Evolutionary conservation across 2,888 invertebrate genomes (phyloP).

Genomic region (Lamellibrachia columna): DNA sequence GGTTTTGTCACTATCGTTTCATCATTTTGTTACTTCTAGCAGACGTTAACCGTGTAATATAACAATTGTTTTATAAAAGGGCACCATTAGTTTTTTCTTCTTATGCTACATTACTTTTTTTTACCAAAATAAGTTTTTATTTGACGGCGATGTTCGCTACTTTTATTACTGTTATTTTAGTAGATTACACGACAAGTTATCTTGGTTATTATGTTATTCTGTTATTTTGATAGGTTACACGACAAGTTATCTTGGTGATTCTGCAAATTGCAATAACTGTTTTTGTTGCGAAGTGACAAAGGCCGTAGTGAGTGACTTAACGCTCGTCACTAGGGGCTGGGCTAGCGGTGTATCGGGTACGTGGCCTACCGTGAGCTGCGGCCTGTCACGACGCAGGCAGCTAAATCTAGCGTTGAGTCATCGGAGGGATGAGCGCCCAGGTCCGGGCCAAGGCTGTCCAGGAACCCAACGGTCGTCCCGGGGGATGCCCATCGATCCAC

Average conservation of each 20-base stretch:
- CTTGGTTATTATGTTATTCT: background rate
- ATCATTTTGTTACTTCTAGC: too few species aligned
- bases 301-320: background rate
- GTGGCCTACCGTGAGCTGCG: background rate
- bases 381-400: background rate
- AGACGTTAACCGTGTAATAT: too few species aligned
- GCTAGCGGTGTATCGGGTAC: background rate
- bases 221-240: background rate
- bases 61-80: too few species aligned
- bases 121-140: background rate
- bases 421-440: background rate
- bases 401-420: background rate
- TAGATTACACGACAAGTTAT: background rate
- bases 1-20: too few species aligned
- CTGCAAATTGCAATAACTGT: background rate
- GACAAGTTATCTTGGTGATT: background rate
- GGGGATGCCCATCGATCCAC: background rate
- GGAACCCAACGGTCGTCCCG: background rate
- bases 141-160: background rate
- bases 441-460: conserved; percentile 3
- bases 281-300: background rate
- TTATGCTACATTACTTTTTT: too few species aligned
- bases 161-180: background rate
- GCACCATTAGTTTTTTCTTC: too few species aligned
- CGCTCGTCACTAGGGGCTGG: background rate